These are phyloP conservation scores for Alouatta palliata DNA, from an alignment of 2,113 vertebrate genomes.

Conservation along the genomic window DNA sequence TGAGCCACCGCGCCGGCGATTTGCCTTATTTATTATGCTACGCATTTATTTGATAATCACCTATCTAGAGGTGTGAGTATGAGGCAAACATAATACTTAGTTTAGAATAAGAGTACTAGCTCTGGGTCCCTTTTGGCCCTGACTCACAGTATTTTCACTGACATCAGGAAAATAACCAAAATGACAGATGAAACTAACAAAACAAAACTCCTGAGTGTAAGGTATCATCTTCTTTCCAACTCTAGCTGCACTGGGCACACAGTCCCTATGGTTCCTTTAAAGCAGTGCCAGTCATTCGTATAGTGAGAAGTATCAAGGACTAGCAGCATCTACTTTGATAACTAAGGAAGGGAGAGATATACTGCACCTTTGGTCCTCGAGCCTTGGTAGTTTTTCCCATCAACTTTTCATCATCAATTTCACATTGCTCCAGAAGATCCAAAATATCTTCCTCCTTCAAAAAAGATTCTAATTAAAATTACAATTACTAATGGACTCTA, in stretches of 20 bases:
- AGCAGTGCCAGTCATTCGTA: not conserved
- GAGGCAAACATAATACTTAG: not conserved
- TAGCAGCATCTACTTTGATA: not conserved
- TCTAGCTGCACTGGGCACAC: not conserved
- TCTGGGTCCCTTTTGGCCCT: not conserved
- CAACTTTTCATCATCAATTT: constrained; percentile 97
- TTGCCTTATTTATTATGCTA: not conserved
- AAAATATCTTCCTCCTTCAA: constrained; percentile 97
- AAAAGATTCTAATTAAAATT: constrained; percentile 58
- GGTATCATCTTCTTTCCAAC: not conserved
- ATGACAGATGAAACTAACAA: not conserved
- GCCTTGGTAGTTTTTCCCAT: constrained; percentile 92
- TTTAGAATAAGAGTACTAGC: not conserved
- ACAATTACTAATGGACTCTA: not conserved
- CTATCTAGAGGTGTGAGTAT: not conserved
- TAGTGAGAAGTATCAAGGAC: not conserved
- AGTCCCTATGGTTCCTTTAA: not conserved
- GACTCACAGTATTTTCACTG: not conserved
- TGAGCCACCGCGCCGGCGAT: no score
- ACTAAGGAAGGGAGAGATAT: not conserved
- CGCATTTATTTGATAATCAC: not conserved
- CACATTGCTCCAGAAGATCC: constrained; percentile 97
- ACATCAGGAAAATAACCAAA: not conserved
- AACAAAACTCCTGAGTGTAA: not conserved
- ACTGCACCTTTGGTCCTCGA: constrained; percentile 89